These are phyloP conservation scores for Microchirus variegatus DNA, from an alignment of 2,797 vertebrate genomes.

Conservation along the genomic window DNA sequence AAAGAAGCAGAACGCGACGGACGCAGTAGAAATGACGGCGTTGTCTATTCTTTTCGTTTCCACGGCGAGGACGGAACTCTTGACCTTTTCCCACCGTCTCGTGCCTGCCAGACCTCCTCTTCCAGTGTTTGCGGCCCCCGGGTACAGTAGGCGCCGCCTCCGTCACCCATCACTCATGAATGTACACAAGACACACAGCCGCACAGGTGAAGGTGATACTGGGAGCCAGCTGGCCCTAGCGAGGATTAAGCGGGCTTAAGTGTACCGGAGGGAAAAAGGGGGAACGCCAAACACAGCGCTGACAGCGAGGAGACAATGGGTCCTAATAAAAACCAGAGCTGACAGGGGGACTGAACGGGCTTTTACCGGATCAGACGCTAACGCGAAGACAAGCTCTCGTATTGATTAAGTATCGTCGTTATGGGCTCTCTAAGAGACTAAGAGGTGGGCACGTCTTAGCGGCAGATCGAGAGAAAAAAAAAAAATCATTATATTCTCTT, in stretches of 20 bases:
- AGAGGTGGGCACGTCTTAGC: constrained; percentile 12
- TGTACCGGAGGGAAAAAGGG: constrained; percentile 81
- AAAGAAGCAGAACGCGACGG: constrained; percentile 25
- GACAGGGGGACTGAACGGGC: constrained; percentile 60
- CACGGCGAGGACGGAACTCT: background rate
- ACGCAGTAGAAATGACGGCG: constrained; percentile 29
- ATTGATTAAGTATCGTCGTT: constrained; percentile 71
- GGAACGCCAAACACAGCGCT: constrained; percentile 74
- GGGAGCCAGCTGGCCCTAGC: constrained; percentile 68
- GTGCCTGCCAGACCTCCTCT: constrained; percentile 30
- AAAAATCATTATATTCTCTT: constrained; percentile 1
- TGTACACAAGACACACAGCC: constrained; percentile 66
- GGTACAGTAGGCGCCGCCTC: constrained; percentile 52
- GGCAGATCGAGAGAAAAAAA: background rate
- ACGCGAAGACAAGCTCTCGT: constrained; percentile 58
- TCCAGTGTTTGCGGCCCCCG: constrained; percentile 49
- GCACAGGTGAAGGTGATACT: constrained; percentile 74
- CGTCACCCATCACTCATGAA: constrained; percentile 63
- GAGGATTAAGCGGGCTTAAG: constrained; percentile 84
- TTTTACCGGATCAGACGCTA: constrained; percentile 71
- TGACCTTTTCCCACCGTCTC: constrained; percentile 38
- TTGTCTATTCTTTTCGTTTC: background rate
- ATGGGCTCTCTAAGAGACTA: constrained; percentile 32
- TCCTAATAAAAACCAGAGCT: constrained; percentile 64
- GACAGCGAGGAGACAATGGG: constrained; percentile 76